These are phyloP conservation scores for Phrynocephalus guinanensis DNA, from an alignment of 2,797 vertebrate genomes.

Conservation along the genomic window DNA sequence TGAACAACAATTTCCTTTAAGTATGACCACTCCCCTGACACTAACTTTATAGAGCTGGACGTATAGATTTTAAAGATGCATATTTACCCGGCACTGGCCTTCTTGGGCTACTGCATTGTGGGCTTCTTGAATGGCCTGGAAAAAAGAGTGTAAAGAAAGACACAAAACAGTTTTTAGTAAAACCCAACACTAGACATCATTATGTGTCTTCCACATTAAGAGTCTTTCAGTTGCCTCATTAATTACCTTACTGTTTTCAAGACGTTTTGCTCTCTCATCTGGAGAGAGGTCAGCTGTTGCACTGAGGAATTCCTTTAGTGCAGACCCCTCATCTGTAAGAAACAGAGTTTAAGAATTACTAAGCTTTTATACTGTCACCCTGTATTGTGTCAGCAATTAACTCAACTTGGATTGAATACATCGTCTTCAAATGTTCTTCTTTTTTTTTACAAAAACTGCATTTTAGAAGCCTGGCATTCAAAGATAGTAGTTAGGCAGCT, in stretches of 20 bases:
- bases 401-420: neutral
- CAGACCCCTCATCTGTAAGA: slow-evolving; percentile 80
- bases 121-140: slow-evolving; percentile 87
- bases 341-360: neutral
- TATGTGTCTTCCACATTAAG: neutral
- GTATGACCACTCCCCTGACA: neutral
- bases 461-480: neutral
- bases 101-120: slow-evolving; percentile 91
- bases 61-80: neutral
- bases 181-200: neutral
- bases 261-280: slow-evolving; percentile 89
- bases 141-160: slow-evolving; percentile 32
- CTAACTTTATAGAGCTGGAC: no score
- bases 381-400: neutral
- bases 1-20: neutral
- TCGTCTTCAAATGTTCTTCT: neutral
- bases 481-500: neutral
- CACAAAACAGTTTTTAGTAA: neutral
- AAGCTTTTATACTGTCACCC: no score
- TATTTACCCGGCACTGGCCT: slow-evolving; percentile 91
- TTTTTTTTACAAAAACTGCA: neutral
- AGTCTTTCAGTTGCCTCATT: neutral
- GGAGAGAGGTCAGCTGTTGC: slow-evolving; percentile 88
- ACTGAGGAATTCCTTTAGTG: slow-evolving; percentile 91
- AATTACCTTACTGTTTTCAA: slow-evolving; percentile 90